Conservation (phyloP, 2,888 invertebrate genomes). For the Pinctada fucata region DNA sequence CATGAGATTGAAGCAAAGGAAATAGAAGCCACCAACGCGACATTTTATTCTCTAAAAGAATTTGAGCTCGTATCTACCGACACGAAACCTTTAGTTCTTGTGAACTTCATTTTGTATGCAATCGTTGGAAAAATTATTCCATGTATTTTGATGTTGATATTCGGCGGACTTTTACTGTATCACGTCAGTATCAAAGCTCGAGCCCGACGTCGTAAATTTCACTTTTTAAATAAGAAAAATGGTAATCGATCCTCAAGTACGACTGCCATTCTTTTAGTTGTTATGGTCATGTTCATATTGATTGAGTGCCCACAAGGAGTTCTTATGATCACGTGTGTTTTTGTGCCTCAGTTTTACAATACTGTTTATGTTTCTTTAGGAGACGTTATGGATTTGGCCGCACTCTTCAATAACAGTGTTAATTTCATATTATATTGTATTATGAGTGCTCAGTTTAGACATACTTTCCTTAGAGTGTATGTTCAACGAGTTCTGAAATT, state of each 20-base stretch:
- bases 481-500: slow-evolving; percentile 48
- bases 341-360: slow-evolving; percentile 83
- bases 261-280: slow-evolving; percentile 87
- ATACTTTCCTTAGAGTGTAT: slow-evolving; percentile 64
- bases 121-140: slow-evolving; percentile 94
- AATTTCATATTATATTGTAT: slow-evolving; percentile 95
- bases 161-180: slow-evolving; percentile 75
- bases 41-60: slow-evolving; percentile 56
- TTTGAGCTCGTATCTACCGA: slow-evolving; percentile 58
- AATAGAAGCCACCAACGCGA: slow-evolving; percentile 43
- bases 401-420: slow-evolving; percentile 92
- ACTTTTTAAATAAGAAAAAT: slow-evolving; percentile 49
- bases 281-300: slow-evolving; percentile 89
- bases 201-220: slow-evolving; percentile 54
- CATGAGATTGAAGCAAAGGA: slow-evolving; percentile 81
- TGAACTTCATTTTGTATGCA: slow-evolving; percentile 78
- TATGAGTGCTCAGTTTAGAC: slow-evolving; percentile 91
- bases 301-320: slow-evolving; percentile 91
- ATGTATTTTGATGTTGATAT: slow-evolving; percentile 88
- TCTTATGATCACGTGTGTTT: slow-evolving; percentile 85
- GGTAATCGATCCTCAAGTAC: slow-evolving; percentile 82
- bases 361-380: slow-evolving; percentile 80
- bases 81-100: slow-evolving; percentile 56
- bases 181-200: slow-evolving; percentile 57
- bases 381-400: slow-evolving; percentile 93